Evolutionary conservation across 2,113 vertebrate genomes (phyloP), one percentile per base, ranked within the genome.

Genomic region (Tragulus kanchil): DNA sequence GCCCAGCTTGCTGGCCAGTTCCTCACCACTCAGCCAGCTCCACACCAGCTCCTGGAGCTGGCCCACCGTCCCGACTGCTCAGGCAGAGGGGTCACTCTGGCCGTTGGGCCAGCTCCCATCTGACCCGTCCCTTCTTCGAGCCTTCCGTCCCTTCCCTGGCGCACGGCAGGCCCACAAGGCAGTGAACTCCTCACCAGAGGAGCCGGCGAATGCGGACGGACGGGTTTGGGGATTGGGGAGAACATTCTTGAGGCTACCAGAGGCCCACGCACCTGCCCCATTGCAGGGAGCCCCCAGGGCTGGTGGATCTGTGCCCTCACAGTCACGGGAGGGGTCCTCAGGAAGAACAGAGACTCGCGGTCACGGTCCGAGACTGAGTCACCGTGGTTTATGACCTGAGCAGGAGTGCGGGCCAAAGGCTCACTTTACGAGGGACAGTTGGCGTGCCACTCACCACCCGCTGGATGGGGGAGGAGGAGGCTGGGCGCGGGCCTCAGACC

Each of bases 401-500:
- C 5, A 3, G 16, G 5, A 25, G 28, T 11, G n/a, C 61, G 1
- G 67, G 21, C 36, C 62, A 79, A 71, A 65, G 52, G 36, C 50
- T 92, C 59, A 8, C 52, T 71, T 90, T 28, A 36, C 3, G 1
- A 23, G 78, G 65, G 21, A 61, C 25, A 17, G 48, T n/a, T 36
- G 23, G 67, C 3, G 2, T 0, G 9, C 23, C 52, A 36, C 10
- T 52, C 17, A 56, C 31, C 52, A 79, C 10, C 61, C 81, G 48
- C 0, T 0, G 5, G 52, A 8, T 3, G 1, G 45, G 25, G 36
- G 5, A 54, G 25, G 1, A 48, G 31, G 14, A 28, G 28, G 69
- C 6, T 23, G 0, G 0, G 21, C 26, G 3, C 0, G 2, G 36
- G 64, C 8, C 23, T 52, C 7, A 6, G 89, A 42, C 4, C 45